Evolutionary conservation across 2,888 invertebrate species (phyloP).

Genomic region (Ceriagrion tenellum): DNA sequence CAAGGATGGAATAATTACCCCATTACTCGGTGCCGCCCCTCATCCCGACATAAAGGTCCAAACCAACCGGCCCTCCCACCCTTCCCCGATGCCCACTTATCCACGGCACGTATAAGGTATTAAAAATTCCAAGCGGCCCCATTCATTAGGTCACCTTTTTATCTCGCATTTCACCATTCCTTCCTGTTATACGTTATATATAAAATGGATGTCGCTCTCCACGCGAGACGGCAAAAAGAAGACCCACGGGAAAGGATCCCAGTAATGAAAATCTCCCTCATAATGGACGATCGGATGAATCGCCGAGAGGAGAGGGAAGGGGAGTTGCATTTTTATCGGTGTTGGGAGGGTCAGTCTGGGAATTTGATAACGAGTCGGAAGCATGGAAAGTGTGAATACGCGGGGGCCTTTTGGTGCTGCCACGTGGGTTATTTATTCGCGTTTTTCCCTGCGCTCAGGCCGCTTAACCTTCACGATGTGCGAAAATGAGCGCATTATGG

Average conservation of each 20-base stretch:
- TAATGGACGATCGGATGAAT: conserved; percentile 11
- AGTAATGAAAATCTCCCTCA: background rate
- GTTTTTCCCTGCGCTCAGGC: too few relatives aligned
- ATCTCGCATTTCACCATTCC: background rate
- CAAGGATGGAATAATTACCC: background rate
- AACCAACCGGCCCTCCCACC: background rate
- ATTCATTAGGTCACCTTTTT: conserved; percentile 1
- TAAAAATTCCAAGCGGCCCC: background rate
- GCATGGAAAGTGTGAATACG: too few relatives aligned
- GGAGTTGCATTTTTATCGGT: background rate
- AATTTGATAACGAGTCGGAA: too few relatives aligned
- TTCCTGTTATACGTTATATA: background rate
- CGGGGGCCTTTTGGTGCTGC: too few relatives aligned
- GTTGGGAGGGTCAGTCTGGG: background rate
- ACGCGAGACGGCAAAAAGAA: background rate
- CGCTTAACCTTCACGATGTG: too few relatives aligned
- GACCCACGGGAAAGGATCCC: background rate
- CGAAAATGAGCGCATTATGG: too few relatives aligned
- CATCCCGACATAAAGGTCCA: background rate
- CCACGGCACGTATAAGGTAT: background rate
- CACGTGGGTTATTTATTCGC: too few relatives aligned
- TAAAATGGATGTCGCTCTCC: background rate
- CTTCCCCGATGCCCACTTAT: background rate
- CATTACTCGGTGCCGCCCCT: background rate
- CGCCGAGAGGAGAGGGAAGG: background rate